phyloP scores from a whole-genome alignment of 2,888 invertebrate species.

The Phortica okadai region DNA sequence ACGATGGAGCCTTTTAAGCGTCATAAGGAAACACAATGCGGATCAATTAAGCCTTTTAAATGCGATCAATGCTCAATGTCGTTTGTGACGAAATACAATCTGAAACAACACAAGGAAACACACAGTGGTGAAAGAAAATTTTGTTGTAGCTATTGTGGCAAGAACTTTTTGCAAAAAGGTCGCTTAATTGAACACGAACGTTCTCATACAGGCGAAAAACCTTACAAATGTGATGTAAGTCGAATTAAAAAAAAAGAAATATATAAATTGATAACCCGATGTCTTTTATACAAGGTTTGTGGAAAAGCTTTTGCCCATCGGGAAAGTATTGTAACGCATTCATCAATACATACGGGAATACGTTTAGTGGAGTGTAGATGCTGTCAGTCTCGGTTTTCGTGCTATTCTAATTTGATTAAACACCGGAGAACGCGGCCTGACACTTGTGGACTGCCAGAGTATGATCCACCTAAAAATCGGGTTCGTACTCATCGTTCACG shows the following conservation, averaged over 20 bases:
- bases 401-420: conserved; percentile 77
- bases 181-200: conserved; percentile 70
- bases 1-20: conserved; percentile 74
- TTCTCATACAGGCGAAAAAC: conserved; percentile 68
- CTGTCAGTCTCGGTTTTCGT: conserved; percentile 77
- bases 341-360: conserved; percentile 76
- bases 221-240: conserved; percentile 72
- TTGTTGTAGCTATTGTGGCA: conserved; percentile 72
- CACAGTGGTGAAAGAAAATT: conserved; percentile 70
- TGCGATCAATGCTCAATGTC: conserved; percentile 72
- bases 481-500: conserved; percentile 56
- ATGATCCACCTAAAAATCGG: conserved; percentile 61
- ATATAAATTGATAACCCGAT: background rate
- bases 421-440: conserved; percentile 76
- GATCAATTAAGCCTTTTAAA: conserved; percentile 74
- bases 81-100: conserved; percentile 67
- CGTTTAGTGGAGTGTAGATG: conserved; percentile 74
- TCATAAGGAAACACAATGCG: conserved; percentile 75
- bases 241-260: background rate
- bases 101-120: conserved; percentile 67
- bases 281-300: conserved; percentile 64
- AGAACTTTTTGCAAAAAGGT: conserved; percentile 67
- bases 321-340: conserved; percentile 77
- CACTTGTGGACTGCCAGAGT: conserved; percentile 75
- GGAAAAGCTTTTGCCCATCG: conserved; percentile 77